Evolutionary conservation across 2,797 vertebrate species (phyloP).

Genomic region (Muscicapa comitata): DNA sequence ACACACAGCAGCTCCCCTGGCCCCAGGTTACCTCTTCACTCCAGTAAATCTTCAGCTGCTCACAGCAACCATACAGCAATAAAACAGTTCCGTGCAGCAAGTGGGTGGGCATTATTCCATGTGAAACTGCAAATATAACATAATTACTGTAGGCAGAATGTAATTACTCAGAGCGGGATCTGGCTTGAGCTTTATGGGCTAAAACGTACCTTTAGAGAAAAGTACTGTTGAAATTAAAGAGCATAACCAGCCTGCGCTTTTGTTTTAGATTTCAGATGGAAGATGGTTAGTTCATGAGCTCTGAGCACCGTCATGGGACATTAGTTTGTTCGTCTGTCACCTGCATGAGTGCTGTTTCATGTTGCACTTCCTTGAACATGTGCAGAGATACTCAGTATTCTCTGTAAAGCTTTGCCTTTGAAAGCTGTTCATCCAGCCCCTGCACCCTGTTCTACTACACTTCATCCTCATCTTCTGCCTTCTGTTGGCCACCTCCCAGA

Average conservation of each 20-base stretch:
- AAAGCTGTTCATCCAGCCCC: neutral
- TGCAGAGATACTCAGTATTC: neutral
- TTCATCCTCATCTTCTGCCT: neutral
- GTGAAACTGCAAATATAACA: neutral
- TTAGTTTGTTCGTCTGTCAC: neutral
- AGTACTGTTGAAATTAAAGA: neutral
- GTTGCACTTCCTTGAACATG: neutral
- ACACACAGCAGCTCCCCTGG: neutral
- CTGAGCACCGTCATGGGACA: neutral
- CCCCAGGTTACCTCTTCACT: neutral
- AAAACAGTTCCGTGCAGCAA: neutral
- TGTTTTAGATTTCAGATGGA: neutral
- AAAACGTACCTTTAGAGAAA: neutral
- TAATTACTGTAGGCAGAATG: conserved; percentile 28
- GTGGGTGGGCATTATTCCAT: conserved; percentile 1
- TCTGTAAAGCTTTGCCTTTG: neutral
- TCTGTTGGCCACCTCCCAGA: neutral
- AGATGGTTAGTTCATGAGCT: neutral
- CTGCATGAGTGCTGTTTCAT: neutral
- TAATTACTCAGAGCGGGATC: neutral
- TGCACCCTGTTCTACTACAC: neutral
- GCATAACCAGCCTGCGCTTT: neutral
- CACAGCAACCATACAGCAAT: neutral
- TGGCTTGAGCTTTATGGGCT: neutral
- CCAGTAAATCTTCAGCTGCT: neutral